phyloP scores from a whole-genome alignment of 2,113 vertebrate genomes.

The Alligator sinensis region DNA sequence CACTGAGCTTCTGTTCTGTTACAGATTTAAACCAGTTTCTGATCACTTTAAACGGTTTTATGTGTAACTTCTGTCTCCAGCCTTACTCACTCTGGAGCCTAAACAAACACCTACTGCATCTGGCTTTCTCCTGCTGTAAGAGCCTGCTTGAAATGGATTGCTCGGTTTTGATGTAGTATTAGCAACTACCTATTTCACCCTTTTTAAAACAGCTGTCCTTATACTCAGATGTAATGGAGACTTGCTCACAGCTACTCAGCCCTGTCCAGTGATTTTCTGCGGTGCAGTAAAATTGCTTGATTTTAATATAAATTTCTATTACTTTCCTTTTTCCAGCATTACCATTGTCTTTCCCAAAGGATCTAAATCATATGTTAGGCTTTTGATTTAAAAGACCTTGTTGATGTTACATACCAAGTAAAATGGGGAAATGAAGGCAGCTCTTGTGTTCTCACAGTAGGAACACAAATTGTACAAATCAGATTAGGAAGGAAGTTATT shows the following conservation, averaged over 20 bases:
- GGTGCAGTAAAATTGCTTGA: background rate
- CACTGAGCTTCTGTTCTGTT: no score
- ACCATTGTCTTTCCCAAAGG: constrained; percentile 43
- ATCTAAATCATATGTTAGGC: constrained; percentile 38
- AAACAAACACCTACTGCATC: background rate
- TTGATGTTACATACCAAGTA: constrained; percentile 31
- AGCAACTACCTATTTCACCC: constrained; percentile 12
- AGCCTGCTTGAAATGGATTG: constrained; percentile 22
- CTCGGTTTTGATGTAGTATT: constrained; percentile 23
- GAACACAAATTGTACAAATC: constrained; percentile 41
- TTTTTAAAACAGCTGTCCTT: constrained; percentile 2
- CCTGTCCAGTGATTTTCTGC: background rate
- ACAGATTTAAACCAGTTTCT: no score
- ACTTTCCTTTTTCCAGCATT: constrained; percentile 10
- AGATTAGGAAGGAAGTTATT: background rate
- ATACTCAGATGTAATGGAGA: constrained; percentile 15
- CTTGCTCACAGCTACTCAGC: background rate
- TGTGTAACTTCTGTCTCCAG: no score
- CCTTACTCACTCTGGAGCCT: background rate
- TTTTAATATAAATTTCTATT: constrained; percentile 45
- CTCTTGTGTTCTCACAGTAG: background rate
- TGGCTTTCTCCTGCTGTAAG: constrained; percentile 2
- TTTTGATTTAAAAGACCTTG: constrained; percentile 53
- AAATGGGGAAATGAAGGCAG: constrained; percentile 36
- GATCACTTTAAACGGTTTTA: no score